phyloP scores from a whole-genome alignment of 2,888 invertebrate genomes.

The Campoletis raptor region DNA sequence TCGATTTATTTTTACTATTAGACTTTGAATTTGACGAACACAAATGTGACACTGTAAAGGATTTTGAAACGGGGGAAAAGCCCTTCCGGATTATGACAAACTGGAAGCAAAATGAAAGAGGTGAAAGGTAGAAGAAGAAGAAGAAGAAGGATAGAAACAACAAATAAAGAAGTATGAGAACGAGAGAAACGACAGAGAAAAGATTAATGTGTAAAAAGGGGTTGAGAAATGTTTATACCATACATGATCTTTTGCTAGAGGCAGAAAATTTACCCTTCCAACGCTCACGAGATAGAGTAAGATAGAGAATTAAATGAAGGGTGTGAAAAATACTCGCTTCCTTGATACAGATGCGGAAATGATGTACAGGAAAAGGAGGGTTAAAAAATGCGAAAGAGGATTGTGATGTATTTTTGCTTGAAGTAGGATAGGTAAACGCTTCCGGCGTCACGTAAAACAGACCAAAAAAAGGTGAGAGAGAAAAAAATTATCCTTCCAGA shows the following conservation, averaged over 20 bases:
- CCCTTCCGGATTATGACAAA: not conserved
- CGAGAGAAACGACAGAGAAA: constrained; percentile 20
- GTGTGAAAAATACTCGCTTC: constrained; percentile 49
- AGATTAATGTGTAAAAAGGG: constrained; percentile 54
- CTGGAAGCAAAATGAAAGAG: not conserved
- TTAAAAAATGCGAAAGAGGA: constrained; percentile 32
- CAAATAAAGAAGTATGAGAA: not conserved
- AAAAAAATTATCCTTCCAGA: constrained; percentile 39
- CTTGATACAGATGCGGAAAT: constrained; percentile 49
- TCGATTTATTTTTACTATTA: not conserved
- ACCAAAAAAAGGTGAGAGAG: constrained; percentile 15
- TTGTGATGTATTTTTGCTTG: constrained; percentile 42
- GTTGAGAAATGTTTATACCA: constrained; percentile 51
- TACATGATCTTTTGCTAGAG: constrained; percentile 47
- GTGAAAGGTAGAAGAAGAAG: not conserved
- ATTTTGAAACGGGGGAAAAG: not conserved
- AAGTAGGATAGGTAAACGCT: constrained; percentile 19
- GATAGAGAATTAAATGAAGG: constrained; percentile 48
- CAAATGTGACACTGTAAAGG: not conserved
- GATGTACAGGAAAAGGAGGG: constrained; percentile 26
- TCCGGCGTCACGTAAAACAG: constrained; percentile 34
- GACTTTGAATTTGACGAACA: not conserved
- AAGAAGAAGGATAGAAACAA: not conserved
- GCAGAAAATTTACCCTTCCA: constrained; percentile 19
- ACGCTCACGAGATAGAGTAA: not conserved